Evolutionary conservation across 2,888 invertebrate genomes (phyloP), one percentile per base, ranked within the genome.

Genomic region (Lordiphosa fenestrarum): DNA sequence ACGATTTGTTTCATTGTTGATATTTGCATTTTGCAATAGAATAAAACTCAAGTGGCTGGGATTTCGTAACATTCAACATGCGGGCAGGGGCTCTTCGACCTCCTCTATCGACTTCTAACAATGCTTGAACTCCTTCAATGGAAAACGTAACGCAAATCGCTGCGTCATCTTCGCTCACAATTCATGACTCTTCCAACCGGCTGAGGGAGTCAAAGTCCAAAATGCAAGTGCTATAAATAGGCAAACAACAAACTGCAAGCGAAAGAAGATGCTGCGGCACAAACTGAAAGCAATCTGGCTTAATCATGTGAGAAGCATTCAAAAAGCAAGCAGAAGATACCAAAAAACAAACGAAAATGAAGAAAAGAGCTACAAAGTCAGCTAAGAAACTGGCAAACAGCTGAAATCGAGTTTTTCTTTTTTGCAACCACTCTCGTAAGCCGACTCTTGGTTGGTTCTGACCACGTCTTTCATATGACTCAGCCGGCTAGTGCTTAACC

Each of bases 241-340:
- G 62, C 59, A 77, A 77, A 73, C 62, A 71, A 71, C 66, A 39
- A 41, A 30, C 35, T 49, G 47, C 42, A 44, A 40, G 40, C 46
- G 53, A 52, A 51, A 53, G 48, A 51, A 62, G 51, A 50, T 39
- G 35, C 49, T 52, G 48, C 58, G 54, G 41, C 33, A 52, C 47
- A 57, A 66, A 53, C 66, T 84, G 73, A 73, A 77, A 80, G 80
- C 85, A 84, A 81, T 81, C 80, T 71, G 73, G 73, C 83, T 81
- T 81, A 81, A 81, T 81, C 85, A 81, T 81, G 84, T 81, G 80
- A 84, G 84, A 84, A 84, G 73, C 82, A 66, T 63, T 70, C 66
- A 66, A 59, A 59, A 58, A 46, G 63, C 36, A 62, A 61, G 39
- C 62, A 49, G 66, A 56, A 68, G 69, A 59, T 59, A 48, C 69